Base-by-base conservation (phyloP, 2,888 invertebrate genomes). In the Aradus depressus region DNA sequence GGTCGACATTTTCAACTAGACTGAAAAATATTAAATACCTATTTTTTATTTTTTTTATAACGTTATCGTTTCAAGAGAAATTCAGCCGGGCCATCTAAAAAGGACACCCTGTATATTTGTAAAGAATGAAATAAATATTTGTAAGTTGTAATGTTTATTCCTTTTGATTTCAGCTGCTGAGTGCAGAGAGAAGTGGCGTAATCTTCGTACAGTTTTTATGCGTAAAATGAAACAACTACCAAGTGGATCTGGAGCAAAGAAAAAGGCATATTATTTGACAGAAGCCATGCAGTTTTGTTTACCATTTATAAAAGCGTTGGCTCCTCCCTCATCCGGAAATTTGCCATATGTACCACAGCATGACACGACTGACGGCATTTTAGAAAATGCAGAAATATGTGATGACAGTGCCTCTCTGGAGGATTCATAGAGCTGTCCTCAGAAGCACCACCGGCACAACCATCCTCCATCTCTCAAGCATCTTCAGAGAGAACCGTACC, bases 151-250 rank as follows among this genome's bases (percentile, higher is more conserved):
- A 25, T 26, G 31, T 41, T 47, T 28, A 4, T 49, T 26, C 22
- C 14, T 44, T 51, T 55, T 42, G 42, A 18, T 56, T 58, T 39
- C 50, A 53, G 52, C 43, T 16, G 22, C 26, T 26, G 54, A 57
- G 25, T 58, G 54, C 38, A 60, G 53, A 56, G 58, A 59, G 38
- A 58, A 54, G 42, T 58, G 55, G 58, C 51, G 50, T n/a, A 58
- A 59, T 48, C 41, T 57, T 19, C 28, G 49, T 10, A 44, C 52
- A 12, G 54, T 50, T 22, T 56, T 56, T 35, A 44, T 44, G 10
- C 52, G 54, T n/a, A 54, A 43, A 44, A 50, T 49, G 31, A 56
- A 54, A 54, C 43, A 43, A 34, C 44, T 23, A 6, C 22, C 42
- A 25, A 52, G 50, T 37, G 57, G 57, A 34, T 23, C 50, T 14